These are phyloP conservation scores for Drosophila nikananu DNA, from an alignment of 1,140 invertebrate species.

Conservation along the genomic window DNA sequence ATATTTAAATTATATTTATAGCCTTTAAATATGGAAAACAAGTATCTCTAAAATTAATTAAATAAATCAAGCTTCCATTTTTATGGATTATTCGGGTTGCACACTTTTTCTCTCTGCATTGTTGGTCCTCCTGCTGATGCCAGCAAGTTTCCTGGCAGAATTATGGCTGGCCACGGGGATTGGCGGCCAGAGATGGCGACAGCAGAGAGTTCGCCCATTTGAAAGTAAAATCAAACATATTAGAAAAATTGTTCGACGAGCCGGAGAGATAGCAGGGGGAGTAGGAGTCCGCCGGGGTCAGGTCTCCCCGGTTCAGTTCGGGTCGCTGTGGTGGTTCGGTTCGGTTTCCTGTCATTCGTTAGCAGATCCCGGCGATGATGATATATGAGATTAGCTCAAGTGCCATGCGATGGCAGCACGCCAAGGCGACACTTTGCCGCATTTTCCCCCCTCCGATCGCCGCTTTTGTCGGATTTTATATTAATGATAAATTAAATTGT, in stretches of 20 bases:
- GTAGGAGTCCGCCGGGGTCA: conserved; percentile 20
- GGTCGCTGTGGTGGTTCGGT: conserved; percentile 15
- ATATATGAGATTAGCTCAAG: conserved; percentile 82
- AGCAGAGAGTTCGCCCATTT: conserved; percentile 67
- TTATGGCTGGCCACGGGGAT: conserved; percentile 55
- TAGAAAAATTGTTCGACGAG: conserved; percentile 66
- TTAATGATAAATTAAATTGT: conserved; percentile 84
- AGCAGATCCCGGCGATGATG: conserved; percentile 68
- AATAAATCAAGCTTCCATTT: background rate
- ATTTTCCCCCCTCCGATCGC: background rate
- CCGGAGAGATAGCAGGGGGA: conserved; percentile 11
- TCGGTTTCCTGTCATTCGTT: conserved; percentile 53
- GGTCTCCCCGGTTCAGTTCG: conserved; percentile 14
- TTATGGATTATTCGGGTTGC: background rate
- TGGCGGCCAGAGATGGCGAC: conserved; percentile 3
- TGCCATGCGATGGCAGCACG: conserved; percentile 75
- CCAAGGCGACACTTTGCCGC: conserved; percentile 67
- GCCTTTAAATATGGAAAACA: too few relatives aligned
- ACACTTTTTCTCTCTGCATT: background rate
- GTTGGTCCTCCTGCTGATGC: conserved; percentile 62
- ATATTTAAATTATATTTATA: too few relatives aligned
- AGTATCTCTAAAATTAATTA: too few relatives aligned
- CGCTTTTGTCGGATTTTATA: conserved; percentile 75
- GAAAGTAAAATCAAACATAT: conserved; percentile 84
- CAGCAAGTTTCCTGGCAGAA: conserved; percentile 76